Evolutionary conservation across 2,113 vertebrate genomes (phyloP).

Genomic region (Brachirus orientalis): DNA sequence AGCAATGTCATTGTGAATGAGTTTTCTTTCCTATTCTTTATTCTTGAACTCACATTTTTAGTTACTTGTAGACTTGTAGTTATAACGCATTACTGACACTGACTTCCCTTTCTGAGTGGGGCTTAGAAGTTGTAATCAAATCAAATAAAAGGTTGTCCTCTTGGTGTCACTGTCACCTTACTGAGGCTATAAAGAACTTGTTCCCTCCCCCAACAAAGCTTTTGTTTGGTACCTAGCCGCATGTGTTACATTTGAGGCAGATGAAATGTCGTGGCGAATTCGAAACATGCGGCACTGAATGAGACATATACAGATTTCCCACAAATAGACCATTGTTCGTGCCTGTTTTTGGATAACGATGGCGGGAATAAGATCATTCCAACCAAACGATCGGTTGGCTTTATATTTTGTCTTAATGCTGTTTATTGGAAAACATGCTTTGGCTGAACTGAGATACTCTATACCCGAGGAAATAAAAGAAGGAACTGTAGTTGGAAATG

Average conservation of each 20-base stretch:
- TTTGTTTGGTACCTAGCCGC: slow-evolving; percentile 23
- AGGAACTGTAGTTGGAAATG: slow-evolving; percentile 63
- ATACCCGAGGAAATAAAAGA: slow-evolving; percentile 74
- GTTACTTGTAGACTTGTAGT: no score
- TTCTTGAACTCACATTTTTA: no score
- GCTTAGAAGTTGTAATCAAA: no score
- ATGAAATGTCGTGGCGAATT: no score
- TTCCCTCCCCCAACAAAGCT: slow-evolving; percentile 16
- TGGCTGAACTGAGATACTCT: slow-evolving; percentile 73
- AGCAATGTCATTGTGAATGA: no score
- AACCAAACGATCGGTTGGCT: not conserved
- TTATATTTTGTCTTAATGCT: slow-evolving; percentile 18
- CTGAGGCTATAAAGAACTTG: not conserved
- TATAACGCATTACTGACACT: no score
- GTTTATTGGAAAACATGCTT: slow-evolving; percentile 22
- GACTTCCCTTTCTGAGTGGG: no score
- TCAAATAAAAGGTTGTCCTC: no score
- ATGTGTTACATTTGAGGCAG: no score
- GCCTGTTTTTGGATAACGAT: slow-evolving; percentile 19
- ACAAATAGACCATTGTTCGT: not conserved
- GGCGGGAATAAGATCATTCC: not conserved
- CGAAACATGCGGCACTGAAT: no score
- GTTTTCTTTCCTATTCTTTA: no score
- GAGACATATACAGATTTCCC: not conserved
- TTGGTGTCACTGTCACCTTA: slow-evolving; percentile 49